These are phyloP conservation scores for Cotesia vestalis DNA, from an alignment of 1,140 invertebrate genomes.

Conservation along the genomic window DNA sequence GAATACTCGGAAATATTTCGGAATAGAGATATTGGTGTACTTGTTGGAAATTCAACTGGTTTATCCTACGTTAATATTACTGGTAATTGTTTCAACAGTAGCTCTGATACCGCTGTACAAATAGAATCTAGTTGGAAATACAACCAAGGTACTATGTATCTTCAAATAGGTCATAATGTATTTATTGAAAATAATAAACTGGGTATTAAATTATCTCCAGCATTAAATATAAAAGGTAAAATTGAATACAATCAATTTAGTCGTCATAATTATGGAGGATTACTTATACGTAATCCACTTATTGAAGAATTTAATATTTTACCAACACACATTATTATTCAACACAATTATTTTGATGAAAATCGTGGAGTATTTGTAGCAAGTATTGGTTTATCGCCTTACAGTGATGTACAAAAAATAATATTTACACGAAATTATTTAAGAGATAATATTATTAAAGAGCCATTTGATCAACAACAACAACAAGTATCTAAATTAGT, in stretches of 20 bases:
- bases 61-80: conserved; percentile 85
- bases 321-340: conserved; percentile 78
- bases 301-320: conserved; percentile 76
- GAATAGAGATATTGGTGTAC: conserved; percentile 85
- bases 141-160: conserved; percentile 67
- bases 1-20: conserved; percentile 87
- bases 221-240: conserved; percentile 80
- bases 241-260: conserved; percentile 91
- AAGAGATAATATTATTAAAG: conserved; percentile 84
- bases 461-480: conserved; percentile 78
- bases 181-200: conserved; percentile 82
- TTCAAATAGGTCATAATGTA: conserved; percentile 87
- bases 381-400: conserved; percentile 86
- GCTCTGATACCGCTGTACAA: conserved; percentile 78
- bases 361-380: conserved; percentile 90
- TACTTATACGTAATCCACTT: conserved; percentile 86
- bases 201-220: conserved; percentile 82
- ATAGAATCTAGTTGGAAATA: conserved; percentile 81
- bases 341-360: conserved; percentile 87
- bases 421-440: conserved; percentile 91
- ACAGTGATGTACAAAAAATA: conserved; percentile 81
- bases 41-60: conserved; percentile 81
- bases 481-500: conserved; percentile 73
- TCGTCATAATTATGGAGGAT: conserved; percentile 81
- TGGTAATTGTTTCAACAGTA: conserved; percentile 83